Evolutionary conservation across 2,888 invertebrate species (phyloP), one percentile per base, ranked within the genome.

Genomic region (Disparrhopalites patrizii): DNA sequence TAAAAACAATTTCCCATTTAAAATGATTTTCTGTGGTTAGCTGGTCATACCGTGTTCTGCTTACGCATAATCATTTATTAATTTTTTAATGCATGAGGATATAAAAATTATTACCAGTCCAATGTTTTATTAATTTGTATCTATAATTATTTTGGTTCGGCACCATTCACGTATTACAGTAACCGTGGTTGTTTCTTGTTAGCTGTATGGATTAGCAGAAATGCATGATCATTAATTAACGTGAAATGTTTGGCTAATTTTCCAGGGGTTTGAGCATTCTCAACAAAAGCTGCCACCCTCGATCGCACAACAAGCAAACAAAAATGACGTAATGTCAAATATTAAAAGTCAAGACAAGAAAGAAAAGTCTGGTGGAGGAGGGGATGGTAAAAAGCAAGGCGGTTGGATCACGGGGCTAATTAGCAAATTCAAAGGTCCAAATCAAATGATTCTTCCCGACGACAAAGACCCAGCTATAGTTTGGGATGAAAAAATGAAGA

Each of bases 401-500:
- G 60, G 68, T 8, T 66, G 65, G 63, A 60, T 66, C 38, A 73
- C 75, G 56, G 77, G 91, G 64, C 93, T 93, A 91, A 88, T 94
- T 77, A 91, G 91, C 69, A 92, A 60, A 58, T 84, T 93, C 76
- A 88, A 89, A 75, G 87, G 90, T 51, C 92, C 91, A 81, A 94
- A 93, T 83, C 93, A 94, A 83, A 94, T 94, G 93, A 93, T 90
- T 77, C 83, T 96, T 75, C 95, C 96, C 1, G 94, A 95, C 81
- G 95, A 96, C 81, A 93, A 89, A 79, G 90, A 95, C 82, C 93
- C 93, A 70, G 82, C 89, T 70, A 95, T 95, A 83, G 90, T 95
- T 62, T 96, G 94, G 94, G 93, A 95, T 82, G 83, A 87, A 65
- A 86, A 86, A n/a, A 85, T 84, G 77, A 90, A 93, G 78, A 85